Percentiles rank a stretch among this genome's conserved stretches.
phyloP scores from a whole-genome alignment of 2,113 vertebrate genomes.

The Equus quagga region DNA sequence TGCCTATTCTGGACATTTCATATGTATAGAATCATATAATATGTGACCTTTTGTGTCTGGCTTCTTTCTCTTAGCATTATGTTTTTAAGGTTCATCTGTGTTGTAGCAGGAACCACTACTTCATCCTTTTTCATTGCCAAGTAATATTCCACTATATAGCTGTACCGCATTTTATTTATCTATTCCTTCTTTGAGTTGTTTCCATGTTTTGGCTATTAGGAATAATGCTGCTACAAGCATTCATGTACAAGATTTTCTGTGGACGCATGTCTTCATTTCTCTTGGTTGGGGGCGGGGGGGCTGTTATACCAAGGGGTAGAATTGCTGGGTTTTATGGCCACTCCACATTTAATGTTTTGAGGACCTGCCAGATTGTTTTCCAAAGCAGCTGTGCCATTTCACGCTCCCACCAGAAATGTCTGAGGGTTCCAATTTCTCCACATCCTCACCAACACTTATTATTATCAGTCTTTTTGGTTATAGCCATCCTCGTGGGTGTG shows the following conservation, averaged over 20 bases:
- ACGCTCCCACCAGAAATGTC: neutral
- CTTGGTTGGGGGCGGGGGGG: neutral
- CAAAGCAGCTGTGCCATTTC: neutral
- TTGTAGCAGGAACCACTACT: rapidly evolving
- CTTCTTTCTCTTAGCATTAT: neutral
- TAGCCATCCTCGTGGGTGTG: neutral
- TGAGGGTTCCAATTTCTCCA: neutral
- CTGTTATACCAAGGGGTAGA: neutral
- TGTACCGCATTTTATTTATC: neutral
- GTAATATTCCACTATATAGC: neutral
- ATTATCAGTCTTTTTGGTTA: neutral
- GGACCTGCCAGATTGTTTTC: neutral
- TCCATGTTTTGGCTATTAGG: neutral
- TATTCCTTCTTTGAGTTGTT: neutral
- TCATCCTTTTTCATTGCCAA: neutral
- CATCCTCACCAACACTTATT: neutral
- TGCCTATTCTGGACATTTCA: neutral
- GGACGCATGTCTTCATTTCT: neutral
- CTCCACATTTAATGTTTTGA: neutral
- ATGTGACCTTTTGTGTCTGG: neutral
- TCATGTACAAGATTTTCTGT: neutral
- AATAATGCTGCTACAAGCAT: neutral
- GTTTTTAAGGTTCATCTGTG: neutral
- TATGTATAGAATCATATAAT: neutral
- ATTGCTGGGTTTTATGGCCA: neutral